These are phyloP conservation scores for Sinocyclocheilus maitianheensis DNA, from an alignment of 2,113 vertebrate genomes.

Conservation along the genomic window DNA sequence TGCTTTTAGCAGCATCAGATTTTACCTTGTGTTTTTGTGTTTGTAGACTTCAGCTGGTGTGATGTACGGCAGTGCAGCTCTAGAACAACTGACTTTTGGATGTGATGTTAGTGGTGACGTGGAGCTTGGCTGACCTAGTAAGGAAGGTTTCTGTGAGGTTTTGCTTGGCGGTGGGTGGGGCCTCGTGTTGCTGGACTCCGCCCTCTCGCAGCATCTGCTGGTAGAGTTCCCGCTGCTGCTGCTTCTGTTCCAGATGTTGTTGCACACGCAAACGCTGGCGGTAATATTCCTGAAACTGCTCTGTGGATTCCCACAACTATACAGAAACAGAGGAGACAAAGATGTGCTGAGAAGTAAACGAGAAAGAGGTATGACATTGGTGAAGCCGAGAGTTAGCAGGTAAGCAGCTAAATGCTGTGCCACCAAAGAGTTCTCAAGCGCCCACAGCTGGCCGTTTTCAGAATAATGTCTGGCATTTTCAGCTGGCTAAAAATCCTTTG, in stretches of 20 bases:
- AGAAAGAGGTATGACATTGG: background rate
- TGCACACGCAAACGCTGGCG: slow-evolving; percentile 93
- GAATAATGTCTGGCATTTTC: background rate
- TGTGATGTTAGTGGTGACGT: background rate
- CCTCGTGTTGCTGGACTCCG: slow-evolving; percentile 91
- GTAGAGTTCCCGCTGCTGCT: slow-evolving; percentile 92
- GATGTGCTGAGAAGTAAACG: background rate
- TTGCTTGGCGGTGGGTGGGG: slow-evolving; percentile 79
- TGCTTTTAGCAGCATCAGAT: background rate
- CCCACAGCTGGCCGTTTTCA: background rate
- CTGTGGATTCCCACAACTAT: slow-evolving; percentile 91
- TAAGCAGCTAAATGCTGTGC: background rate
- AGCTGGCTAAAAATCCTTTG: background rate
- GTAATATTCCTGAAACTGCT: slow-evolving; percentile 97
- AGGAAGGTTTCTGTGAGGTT: slow-evolving; percentile 98
- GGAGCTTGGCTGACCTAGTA: slow-evolving; percentile 80
- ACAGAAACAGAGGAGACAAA: background rate
- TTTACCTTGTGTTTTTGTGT: background rate
- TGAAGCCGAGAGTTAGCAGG: too few species aligned
- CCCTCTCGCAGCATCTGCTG: slow-evolving; percentile 97
- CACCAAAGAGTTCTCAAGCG: background rate
- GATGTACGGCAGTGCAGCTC: background rate
- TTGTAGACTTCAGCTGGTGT: background rate
- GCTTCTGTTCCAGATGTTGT: slow-evolving; percentile 97
- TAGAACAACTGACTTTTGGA: background rate